Conservation (phyloP, 2,888 invertebrate species). For the Caenorhabditis sulstoni region DNA sequence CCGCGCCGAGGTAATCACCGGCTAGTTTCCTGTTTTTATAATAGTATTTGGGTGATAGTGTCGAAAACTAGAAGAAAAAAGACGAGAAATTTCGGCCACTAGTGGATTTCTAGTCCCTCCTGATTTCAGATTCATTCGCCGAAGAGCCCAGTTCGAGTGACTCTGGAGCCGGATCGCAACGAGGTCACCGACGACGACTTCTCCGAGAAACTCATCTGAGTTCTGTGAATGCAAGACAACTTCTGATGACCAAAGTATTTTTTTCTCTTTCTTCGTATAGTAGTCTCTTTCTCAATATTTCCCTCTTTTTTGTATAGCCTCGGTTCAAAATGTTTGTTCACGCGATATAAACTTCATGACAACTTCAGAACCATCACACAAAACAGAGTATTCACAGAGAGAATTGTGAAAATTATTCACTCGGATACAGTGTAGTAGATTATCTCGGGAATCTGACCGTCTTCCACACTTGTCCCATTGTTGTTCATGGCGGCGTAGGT, state of each 20-base stretch:
- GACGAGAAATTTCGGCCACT: too few relatives aligned
- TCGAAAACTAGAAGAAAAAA: too few relatives aligned
- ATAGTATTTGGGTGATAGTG: too few relatives aligned
- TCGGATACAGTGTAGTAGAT: slow-evolving; percentile 84
- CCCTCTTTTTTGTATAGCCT: slow-evolving; percentile 3
- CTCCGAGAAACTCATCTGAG: slow-evolving; percentile 59
- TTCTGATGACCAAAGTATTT: slow-evolving; percentile 42
- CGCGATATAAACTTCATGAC: slow-evolving; percentile 7
- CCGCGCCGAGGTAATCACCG: slow-evolving; percentile 49
- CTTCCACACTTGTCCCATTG: slow-evolving; percentile 88
- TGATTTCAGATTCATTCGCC: slow-evolving; percentile 56
- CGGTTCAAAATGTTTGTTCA: slow-evolving; percentile 3
- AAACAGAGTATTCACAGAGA: slow-evolving; percentile 10
- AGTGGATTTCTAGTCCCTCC: too few relatives aligned
- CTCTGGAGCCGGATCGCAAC: slow-evolving; percentile 49
- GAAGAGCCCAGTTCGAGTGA: slow-evolving; percentile 47
- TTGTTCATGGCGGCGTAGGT: slow-evolving; percentile 91
- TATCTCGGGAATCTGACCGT: slow-evolving; percentile 91
- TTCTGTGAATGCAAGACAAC: not conserved
- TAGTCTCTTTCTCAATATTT: too few relatives aligned
- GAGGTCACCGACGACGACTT: slow-evolving; percentile 60
- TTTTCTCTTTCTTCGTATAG: not conserved
- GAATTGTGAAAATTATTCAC: slow-evolving; percentile 11
- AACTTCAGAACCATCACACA: not conserved
- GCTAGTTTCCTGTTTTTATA: too few relatives aligned